Conservation (phyloP, 1,140 invertebrate species). For the Cepaea nemoralis region DNA sequence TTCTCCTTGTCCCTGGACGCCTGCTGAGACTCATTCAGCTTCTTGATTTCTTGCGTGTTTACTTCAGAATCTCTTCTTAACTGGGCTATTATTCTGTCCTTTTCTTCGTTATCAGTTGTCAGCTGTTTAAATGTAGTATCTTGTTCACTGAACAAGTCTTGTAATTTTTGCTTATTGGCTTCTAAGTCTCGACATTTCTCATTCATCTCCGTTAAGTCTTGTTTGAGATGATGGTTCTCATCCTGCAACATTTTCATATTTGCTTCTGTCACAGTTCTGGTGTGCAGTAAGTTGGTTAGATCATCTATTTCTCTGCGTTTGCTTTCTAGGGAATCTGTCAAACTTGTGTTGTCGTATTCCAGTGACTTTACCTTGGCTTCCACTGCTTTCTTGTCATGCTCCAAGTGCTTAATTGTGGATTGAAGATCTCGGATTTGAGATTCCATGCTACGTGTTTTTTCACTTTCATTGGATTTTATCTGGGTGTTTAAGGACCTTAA, state of each 20-base stretch:
- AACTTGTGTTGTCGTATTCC: slow-evolving; percentile 6
- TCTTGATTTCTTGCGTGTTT: slow-evolving; percentile 27
- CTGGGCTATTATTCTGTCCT: slow-evolving; percentile 32
- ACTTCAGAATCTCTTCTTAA: slow-evolving; percentile 33
- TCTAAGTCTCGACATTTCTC: slow-evolving; percentile 28
- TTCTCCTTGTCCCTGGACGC: slow-evolving; percentile 34
- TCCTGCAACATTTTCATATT: slow-evolving; percentile 33
- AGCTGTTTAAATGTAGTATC: slow-evolving; percentile 34
- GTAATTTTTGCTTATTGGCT: slow-evolving; percentile 19
- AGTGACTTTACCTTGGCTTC: slow-evolving; percentile 8
- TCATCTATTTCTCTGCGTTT: slow-evolving; percentile 41
- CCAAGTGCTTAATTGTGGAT: not conserved
- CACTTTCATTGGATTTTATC: not conserved
- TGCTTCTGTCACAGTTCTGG: slow-evolving; percentile 25
- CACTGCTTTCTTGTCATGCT: slow-evolving; percentile 36
- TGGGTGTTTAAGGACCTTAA: not conserved
- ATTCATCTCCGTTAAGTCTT: slow-evolving; percentile 35
- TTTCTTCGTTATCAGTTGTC: slow-evolving; percentile 31
- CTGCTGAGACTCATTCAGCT: slow-evolving; percentile 29
- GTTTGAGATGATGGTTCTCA: slow-evolving; percentile 32
- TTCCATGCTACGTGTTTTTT: slow-evolving; percentile 12
- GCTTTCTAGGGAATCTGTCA: slow-evolving; percentile 24
- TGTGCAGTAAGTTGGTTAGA: slow-evolving; percentile 33
- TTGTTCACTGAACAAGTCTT: slow-evolving; percentile 26
- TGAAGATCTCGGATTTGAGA: slow-evolving; percentile 28